A percentile compares a stretch with the other conserved stretches of the same genome.
Evolutionary conservation across 2,888 invertebrate species (phyloP).

Genomic region (Chouioia cunea): DNA sequence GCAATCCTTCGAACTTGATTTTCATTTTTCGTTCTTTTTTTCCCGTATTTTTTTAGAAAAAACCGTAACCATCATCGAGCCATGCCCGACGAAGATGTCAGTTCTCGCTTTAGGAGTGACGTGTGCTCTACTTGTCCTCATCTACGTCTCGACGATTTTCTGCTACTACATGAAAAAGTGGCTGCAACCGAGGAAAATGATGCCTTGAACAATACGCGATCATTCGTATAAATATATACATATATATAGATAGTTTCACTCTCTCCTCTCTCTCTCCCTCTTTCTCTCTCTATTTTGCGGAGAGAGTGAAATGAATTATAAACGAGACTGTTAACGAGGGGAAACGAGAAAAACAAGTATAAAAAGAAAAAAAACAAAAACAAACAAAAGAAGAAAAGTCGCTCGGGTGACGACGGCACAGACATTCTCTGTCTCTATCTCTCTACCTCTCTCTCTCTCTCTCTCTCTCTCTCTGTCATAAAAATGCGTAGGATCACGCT

Average conservation of each 20-base stretch:
- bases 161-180: conserved; percentile 95
- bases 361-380: background rate
- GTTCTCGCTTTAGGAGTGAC: conserved; percentile 92
- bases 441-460: too few relatives aligned
- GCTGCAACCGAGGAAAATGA: conserved; percentile 86
- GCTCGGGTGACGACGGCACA: conserved; percentile 13
- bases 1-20: background rate
- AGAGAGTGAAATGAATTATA: background rate
- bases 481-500: conserved; percentile 36
- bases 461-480: conserved; percentile 10
- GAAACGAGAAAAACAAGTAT: conserved; percentile 3
- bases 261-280: background rate
- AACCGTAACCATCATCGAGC: conserved; percentile 90
- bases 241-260: too few relatives aligned
- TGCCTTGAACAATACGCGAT: conserved; percentile 70
- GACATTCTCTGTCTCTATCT: background rate
- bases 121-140: conserved; percentile 87
- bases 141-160: conserved; percentile 92
- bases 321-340: conserved; percentile 6
- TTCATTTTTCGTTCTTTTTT: background rate
- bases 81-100: conserved; percentile 92
- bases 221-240: too few relatives aligned
- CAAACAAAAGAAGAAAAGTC: too few relatives aligned
- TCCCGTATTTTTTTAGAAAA: conserved; percentile 75
- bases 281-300: background rate